phyloP scores from a whole-genome alignment of 2,113 vertebrate genomes.

The Calonectris borealis region DNA sequence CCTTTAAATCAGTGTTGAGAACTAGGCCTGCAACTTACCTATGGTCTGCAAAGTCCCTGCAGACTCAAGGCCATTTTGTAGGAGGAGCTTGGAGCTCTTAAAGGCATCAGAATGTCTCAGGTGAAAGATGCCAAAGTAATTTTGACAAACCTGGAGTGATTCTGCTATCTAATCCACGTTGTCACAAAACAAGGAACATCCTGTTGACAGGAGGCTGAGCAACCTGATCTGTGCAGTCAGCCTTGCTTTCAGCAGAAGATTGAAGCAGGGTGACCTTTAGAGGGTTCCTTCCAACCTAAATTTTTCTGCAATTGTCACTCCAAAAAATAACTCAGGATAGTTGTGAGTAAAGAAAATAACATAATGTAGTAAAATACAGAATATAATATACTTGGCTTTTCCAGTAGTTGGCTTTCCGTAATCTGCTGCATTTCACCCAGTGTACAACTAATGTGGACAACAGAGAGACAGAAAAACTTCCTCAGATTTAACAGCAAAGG shows the following conservation, averaged over 20 bases:
- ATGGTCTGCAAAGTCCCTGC: neutral
- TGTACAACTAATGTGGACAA: neutral
- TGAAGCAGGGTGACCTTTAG: neutral
- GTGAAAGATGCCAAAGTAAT: neutral
- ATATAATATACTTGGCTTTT: neutral
- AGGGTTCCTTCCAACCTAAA: neutral
- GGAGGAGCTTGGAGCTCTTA: neutral
- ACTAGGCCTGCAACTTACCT: neutral
- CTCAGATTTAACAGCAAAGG: neutral
- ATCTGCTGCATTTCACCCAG: neutral
- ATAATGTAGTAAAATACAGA: neutral
- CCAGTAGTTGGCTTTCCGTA: neutral
- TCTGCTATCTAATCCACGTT: neutral
- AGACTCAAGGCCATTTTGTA: neutral
- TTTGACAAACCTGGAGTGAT: neutral
- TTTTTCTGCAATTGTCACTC: neutral
- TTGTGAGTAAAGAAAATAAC: neutral
- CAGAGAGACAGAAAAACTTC: neutral
- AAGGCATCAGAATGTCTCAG: neutral
- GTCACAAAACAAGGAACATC: neutral
- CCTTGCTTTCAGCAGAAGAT: neutral
- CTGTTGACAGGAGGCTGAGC: neutral
- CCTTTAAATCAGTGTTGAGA: neutral
- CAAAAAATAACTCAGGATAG: neutral
- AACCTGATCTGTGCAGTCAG: neutral